Percentiles rank a stretch among this genome's conserved stretches.
Evolutionary conservation across 2,113 vertebrate genomes (phyloP).

Genomic region (Athene cunicularia): DNA sequence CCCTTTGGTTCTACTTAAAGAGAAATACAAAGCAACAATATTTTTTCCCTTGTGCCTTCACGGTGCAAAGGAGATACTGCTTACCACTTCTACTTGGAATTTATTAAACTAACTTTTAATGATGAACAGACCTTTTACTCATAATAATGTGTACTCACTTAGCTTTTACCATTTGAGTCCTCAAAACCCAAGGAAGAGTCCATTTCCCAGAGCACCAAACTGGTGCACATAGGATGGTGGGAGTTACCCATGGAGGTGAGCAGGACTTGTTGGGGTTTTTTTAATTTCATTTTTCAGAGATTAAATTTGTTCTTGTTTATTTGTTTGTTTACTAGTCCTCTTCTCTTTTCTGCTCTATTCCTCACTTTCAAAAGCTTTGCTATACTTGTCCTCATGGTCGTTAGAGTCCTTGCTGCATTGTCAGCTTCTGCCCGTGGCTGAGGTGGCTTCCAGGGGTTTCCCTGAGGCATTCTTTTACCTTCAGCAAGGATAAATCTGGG

Average conservation of each 20-base stretch:
- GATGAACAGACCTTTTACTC: background rate
- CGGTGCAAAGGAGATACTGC: background rate
- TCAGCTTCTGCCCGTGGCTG: background rate
- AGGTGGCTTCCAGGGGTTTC: background rate
- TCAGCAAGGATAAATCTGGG: background rate
- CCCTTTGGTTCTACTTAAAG: background rate
- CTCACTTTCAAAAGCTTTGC: background rate
- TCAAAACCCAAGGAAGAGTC: background rate
- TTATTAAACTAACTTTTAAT: background rate
- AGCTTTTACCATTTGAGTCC: background rate
- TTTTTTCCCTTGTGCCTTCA: background rate
- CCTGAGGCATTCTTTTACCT: background rate
- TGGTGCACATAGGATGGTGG: background rate
- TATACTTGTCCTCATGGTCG: rapidly evolving
- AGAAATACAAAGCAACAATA: background rate
- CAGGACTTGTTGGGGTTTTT: background rate
- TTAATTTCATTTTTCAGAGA: background rate
- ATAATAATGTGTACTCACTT: background rate
- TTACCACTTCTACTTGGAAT: background rate
- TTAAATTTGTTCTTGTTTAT: background rate
- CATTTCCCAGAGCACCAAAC: background rate
- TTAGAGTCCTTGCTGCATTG: background rate
- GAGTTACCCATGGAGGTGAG: background rate
- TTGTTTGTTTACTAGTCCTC: background rate
- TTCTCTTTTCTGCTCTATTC: background rate